These are phyloP conservation scores for Macaria notata DNA, from an alignment of 2,888 invertebrate species.

Conservation along the genomic window DNA sequence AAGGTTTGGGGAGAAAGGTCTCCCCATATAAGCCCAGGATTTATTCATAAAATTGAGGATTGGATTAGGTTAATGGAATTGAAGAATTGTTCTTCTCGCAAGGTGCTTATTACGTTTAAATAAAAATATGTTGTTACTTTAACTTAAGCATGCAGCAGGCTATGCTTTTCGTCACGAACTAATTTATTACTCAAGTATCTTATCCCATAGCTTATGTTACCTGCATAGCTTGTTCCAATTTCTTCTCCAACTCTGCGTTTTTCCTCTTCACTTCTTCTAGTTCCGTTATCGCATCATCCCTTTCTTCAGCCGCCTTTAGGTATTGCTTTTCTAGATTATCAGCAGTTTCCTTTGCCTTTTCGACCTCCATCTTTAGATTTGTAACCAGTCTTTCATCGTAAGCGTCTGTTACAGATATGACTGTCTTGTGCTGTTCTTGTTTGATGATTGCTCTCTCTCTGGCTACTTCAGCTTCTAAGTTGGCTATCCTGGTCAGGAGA, in stretches of 20 bases:
- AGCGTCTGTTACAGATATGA: constrained; percentile 78
- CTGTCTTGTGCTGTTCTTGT: constrained; percentile 78
- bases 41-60: too few relatives aligned
- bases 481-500: constrained; percentile 88
- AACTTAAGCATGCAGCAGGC: too few relatives aligned
- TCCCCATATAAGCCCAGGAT: too few relatives aligned
- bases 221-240: constrained; percentile 85
- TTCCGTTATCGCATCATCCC: constrained; percentile 88
- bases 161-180: too few relatives aligned
- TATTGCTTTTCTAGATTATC: constrained; percentile 92
- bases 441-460: constrained; percentile 84
- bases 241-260: constrained; percentile 89
- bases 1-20: too few relatives aligned
- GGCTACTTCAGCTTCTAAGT: constrained; percentile 91
- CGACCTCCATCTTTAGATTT: constrained; percentile 88
- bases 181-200: too few relatives aligned
- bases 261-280: constrained; percentile 90
- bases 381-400: constrained; percentile 86
- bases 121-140: too few relatives aligned
- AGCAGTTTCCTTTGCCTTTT: constrained; percentile 88
- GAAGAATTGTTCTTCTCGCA: too few relatives aligned
- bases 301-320: constrained; percentile 87
- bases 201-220: constrained; percentile 48
- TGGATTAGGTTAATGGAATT: too few relatives aligned
- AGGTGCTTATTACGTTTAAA: too few relatives aligned